Conservation (phyloP, 2,888 invertebrate species). For the Syritta pipiens region DNA sequence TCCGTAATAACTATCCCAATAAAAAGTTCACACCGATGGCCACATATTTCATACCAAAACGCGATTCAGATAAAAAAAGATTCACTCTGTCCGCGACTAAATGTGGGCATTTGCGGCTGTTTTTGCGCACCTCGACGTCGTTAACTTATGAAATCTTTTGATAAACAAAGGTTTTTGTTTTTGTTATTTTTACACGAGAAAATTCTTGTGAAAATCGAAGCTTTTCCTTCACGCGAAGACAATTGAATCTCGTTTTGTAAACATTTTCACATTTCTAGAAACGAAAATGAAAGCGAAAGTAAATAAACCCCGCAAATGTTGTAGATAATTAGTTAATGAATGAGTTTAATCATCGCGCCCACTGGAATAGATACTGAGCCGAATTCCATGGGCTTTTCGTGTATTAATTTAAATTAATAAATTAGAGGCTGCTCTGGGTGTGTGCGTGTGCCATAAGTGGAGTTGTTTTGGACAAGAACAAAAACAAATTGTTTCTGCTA, state of each 20-base stretch:
- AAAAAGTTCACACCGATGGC: no score
- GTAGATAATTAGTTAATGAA: constrained; percentile 54
- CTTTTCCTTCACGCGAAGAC: constrained; percentile 6
- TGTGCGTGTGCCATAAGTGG: background rate
- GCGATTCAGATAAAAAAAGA: constrained; percentile 25
- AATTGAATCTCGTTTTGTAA: constrained; percentile 26
- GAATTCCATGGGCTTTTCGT: constrained; percentile 43
- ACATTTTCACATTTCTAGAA: constrained; percentile 31
- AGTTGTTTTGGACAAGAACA: constrained; percentile 19
- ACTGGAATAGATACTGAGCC: constrained; percentile 44
- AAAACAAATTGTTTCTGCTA: background rate
- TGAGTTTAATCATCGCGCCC: constrained; percentile 44
- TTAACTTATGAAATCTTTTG: background rate
- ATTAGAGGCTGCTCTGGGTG: background rate
- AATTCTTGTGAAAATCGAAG: background rate
- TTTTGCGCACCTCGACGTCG: background rate
- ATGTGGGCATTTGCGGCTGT: background rate
- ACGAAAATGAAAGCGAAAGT: constrained; percentile 33
- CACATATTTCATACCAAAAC: constrained; percentile 22
- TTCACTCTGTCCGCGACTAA: constrained; percentile 5
- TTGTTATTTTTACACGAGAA: no score
- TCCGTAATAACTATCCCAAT: background rate
- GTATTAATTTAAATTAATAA: constrained; percentile 49
- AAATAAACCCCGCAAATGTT: constrained; percentile 39
- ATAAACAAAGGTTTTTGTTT: background rate